These are phyloP conservation scores for Dryobates pubescens DNA, from an alignment of 2,797 vertebrate genomes.

Conservation along the genomic window DNA sequence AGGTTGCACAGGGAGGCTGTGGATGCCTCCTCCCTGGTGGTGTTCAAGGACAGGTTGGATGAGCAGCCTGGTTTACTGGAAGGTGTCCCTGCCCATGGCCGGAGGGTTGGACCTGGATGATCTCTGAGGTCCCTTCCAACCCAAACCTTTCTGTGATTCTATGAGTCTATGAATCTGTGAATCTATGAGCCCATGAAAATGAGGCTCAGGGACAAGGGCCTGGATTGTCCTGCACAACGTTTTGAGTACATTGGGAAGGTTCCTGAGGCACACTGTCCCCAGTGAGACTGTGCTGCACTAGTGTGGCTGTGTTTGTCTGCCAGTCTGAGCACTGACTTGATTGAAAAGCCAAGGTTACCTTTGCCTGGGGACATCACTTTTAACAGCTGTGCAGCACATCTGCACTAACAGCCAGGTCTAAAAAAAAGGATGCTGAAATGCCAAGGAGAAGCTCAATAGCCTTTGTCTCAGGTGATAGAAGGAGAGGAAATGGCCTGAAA, in stretches of 20 bases:
- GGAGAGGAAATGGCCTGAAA: too few relatives aligned
- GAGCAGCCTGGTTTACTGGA: too few relatives aligned
- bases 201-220: not conserved
- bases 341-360: not conserved
- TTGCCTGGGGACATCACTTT: not conserved
- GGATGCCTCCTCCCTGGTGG: too few relatives aligned
- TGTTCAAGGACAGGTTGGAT: too few relatives aligned
- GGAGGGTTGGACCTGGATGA: too few relatives aligned
- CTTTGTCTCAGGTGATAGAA: not conserved
- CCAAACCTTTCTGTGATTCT: too few relatives aligned
- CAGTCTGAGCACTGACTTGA: not conserved
- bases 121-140: too few relatives aligned
- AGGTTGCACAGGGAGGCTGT: too few relatives aligned
- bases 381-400: not conserved
- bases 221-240: not conserved
- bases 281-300: not conserved
- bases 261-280: accelerated
- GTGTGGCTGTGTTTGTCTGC: not conserved
- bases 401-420: not conserved
- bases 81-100: too few relatives aligned
- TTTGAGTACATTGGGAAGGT: not conserved
- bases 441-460: not conserved
- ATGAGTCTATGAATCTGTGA: too few relatives aligned
- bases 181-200: not conserved
- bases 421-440: not conserved